Evolutionary conservation across 2,888 invertebrate species (phyloP).

Genomic region (Criorhina ranunculi): DNA sequence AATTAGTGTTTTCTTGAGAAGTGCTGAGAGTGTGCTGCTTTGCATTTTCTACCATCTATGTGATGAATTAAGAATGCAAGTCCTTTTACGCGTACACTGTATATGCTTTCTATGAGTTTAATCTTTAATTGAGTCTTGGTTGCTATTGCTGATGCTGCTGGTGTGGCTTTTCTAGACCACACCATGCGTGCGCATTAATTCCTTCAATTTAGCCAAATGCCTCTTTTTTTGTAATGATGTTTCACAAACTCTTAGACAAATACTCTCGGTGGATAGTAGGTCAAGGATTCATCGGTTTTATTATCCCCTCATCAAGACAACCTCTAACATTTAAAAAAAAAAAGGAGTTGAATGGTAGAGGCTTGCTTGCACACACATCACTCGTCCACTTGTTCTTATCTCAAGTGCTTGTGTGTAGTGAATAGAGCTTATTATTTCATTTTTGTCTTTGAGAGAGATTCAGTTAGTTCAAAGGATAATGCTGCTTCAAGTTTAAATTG

Average conservation of each 20-base stretch:
- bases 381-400: conserved; percentile 21
- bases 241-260: conserved; percentile 5
- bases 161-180: not conserved
- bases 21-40: conserved; percentile 10
- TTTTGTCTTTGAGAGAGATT: not conserved
- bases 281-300: conserved; percentile 53
- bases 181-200: conserved; percentile 18
- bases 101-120: not conserved
- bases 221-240: conserved; percentile 4
- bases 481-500: too few relatives aligned
- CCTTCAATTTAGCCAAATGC: conserved; percentile 14
- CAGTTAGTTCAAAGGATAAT: too few relatives aligned
- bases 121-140: conserved; percentile 23
- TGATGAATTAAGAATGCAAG: conserved; percentile 24
- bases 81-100: not conserved
- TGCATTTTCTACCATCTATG: conserved; percentile 10
- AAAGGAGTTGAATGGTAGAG: conserved; percentile 20
- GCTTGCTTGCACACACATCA: not conserved
- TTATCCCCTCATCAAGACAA: conserved; percentile 42
- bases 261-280: conserved; percentile 29
- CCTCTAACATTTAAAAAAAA: conserved; percentile 20
- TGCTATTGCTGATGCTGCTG: not conserved
- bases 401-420: conserved; percentile 10
- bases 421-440: conserved; percentile 41
- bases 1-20: conserved; percentile 37